Percentiles rank a stretch among this genome's conserved stretches.
Conservation (phyloP, 2,888 invertebrate genomes). For the Amblyjoppa fuscipennis region DNA sequence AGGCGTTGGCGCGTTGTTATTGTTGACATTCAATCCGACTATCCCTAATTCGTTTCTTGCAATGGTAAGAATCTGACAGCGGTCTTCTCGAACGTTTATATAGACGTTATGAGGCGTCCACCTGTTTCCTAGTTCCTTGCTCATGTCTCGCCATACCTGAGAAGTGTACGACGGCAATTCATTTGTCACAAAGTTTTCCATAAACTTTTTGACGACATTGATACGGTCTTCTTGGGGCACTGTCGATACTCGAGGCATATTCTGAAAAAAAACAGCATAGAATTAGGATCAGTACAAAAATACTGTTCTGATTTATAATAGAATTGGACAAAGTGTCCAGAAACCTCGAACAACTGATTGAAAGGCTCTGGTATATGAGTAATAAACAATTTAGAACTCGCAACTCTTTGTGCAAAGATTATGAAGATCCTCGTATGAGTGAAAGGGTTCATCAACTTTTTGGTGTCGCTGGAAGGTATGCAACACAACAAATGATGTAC, state of each 20-base stretch:
- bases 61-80: slow-evolving; percentile 23
- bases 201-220: slow-evolving; percentile 53
- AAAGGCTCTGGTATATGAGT: not conserved
- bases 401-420: not conserved
- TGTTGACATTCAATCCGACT: not conserved
- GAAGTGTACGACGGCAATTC: slow-evolving; percentile 53
- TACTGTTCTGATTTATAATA: not conserved
- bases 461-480: not conserved
- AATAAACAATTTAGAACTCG: not conserved
- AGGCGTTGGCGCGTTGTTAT: not conserved
- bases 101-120: slow-evolving; percentile 61
- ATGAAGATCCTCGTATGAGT: not conserved
- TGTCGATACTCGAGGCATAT: slow-evolving; percentile 3
- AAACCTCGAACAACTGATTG: not conserved
- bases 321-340: not conserved
- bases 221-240: slow-evolving; percentile 16
- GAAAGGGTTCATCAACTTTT: not conserved
- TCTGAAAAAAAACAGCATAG: not conserved
- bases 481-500: not conserved
- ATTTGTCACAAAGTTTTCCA: slow-evolving; percentile 53
- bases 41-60: slow-evolving; percentile 30
- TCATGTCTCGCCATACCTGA: slow-evolving; percentile 61
- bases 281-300: not conserved
- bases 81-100: slow-evolving; percentile 52
- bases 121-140: slow-evolving; percentile 51